Evolutionary conservation across 2,888 invertebrate species (phyloP).

Genomic region (Macrophya alboannulata): DNA sequence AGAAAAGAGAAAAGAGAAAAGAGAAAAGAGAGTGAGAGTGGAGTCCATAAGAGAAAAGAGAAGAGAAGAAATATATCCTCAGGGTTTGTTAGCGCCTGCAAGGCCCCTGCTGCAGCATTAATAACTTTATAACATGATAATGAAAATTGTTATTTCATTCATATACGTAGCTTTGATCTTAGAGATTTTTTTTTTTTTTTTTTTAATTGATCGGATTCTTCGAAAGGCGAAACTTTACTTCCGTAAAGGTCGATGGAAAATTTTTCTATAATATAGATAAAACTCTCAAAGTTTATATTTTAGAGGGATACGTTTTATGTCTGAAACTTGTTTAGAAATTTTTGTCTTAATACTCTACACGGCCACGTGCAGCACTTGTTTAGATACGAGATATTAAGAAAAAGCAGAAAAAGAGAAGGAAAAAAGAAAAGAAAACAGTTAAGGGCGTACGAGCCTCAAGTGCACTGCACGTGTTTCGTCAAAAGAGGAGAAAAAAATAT

Average conservation of each 20-base stretch:
- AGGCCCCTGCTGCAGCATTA: neutral
- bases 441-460: neutral
- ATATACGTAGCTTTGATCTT: neutral
- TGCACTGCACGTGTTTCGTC: constrained; percentile 17
- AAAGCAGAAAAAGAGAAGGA: neutral
- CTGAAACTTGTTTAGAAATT: constrained; percentile 20
- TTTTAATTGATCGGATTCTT: neutral
- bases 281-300: neutral
- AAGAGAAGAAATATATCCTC: neutral
- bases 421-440: neutral
- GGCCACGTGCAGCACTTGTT: constrained; percentile 33
- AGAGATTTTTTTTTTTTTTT: neutral
- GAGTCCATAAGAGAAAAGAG: neutral
- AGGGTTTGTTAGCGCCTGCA: neutral
- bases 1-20: constrained; percentile 29
- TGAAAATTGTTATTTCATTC: neutral
- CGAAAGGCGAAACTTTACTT: neutral
- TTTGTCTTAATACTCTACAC: neutral
- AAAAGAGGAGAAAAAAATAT: neutral
- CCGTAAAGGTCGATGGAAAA: neutral
- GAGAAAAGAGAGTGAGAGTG: constrained; percentile 34
- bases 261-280: neutral
- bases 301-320: constrained; percentile 15
- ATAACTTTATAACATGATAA: neutral
- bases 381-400: neutral